Evolutionary conservation across 1,140 invertebrate genomes (phyloP).

Genomic region (Steinernema feltiae): DNA sequence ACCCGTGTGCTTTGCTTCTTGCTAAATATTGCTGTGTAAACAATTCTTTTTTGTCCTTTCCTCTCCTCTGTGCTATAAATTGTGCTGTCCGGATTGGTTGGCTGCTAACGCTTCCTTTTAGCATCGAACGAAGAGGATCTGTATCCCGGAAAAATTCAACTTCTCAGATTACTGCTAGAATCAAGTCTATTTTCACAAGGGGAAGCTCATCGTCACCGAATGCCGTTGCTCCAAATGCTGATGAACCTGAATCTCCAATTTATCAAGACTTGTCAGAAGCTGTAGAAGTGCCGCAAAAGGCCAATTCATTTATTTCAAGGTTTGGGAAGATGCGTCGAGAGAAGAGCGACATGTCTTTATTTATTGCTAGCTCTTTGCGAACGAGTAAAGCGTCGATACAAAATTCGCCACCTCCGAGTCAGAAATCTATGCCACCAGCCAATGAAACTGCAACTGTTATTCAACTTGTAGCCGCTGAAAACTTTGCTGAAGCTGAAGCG

Average conservation of each 20-base stretch:
- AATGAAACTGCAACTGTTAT: not conserved
- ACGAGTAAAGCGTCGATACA: not conserved
- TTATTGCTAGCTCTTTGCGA: not conserved
- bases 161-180: not conserved
- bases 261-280: not conserved
- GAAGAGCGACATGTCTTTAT: conserved; percentile 2
- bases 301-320: not conserved
- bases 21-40: not conserved
- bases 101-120: conserved; percentile 13
- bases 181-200: not conserved
- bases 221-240: not conserved
- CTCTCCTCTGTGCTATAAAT: not conserved
- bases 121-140: not conserved
- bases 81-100: not conserved
- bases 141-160: not conserved
- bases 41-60: not conserved
- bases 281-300: not conserved
- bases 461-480: no score
- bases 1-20: not conserved
- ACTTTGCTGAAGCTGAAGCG: no score
- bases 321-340: not conserved
- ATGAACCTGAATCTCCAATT: not conserved
- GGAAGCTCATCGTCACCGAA: not conserved
- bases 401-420: not conserved
- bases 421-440: no score